A percentile compares a stretch with the other conserved stretches of the same genome.
Evolutionary conservation across 2,113 vertebrate genomes (phyloP).

Genomic region (Alectura lathami): DNA sequence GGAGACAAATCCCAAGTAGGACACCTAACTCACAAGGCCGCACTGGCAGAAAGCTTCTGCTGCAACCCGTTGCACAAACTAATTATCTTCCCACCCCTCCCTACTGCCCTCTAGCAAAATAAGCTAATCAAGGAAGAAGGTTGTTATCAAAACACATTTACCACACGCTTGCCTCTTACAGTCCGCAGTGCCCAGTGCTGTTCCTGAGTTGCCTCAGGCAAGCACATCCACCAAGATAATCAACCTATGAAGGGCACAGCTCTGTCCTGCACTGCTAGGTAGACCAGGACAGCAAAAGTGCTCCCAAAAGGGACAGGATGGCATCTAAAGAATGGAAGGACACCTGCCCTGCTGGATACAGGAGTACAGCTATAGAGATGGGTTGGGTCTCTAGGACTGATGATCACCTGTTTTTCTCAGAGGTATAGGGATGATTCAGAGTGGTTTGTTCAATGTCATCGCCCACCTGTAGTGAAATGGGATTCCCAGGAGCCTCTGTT

Average conservation of each 20-base stretch:
- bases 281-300: background rate
- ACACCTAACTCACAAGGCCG: background rate
- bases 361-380: fast-evolving
- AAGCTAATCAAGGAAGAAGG: conserved; percentile 59
- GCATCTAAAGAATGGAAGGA: background rate
- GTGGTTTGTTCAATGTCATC: background rate
- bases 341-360: background rate
- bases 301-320: background rate
- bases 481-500: background rate
- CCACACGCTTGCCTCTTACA: background rate
- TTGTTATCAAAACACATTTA: conserved; percentile 66
- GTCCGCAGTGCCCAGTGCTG: conserved; percentile 2
- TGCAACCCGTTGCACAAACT: conserved; percentile 45
- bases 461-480: background rate
- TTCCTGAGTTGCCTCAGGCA: conserved; percentile 15
- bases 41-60: background rate
- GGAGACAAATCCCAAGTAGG: conserved; percentile 54
- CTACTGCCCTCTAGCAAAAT: conserved; percentile 48
- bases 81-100: conserved; percentile 59
- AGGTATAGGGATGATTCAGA: background rate
- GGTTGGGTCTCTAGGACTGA: background rate
- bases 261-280: background rate
- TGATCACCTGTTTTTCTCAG: background rate
- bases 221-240: background rate
- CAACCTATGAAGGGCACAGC: conserved; percentile 56